Evolutionary conservation across 2,797 vertebrate genomes (phyloP).

Genomic region (Phylloscopus collybita): DNA sequence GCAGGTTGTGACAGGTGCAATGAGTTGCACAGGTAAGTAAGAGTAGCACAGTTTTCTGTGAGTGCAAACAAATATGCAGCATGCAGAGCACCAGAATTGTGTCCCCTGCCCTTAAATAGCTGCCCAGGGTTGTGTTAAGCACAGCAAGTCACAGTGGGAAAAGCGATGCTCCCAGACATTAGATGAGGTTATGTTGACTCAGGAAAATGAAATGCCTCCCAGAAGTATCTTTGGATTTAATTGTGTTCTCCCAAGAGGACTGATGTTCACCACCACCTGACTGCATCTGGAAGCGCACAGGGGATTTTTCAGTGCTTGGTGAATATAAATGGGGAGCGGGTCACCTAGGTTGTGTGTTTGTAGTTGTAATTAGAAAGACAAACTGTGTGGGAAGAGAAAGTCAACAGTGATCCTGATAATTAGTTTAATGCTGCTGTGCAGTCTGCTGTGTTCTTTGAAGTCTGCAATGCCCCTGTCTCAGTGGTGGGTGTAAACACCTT

Average conservation of each 20-base stretch:
- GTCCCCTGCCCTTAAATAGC: not conserved
- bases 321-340: not conserved
- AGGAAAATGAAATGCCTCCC: constrained; percentile 9
- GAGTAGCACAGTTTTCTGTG: not conserved
- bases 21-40: not conserved
- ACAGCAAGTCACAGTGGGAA: not conserved
- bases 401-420: constrained; percentile 19
- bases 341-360: not conserved
- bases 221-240: not conserved
- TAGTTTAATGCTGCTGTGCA: not conserved
- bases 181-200: not conserved
- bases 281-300: not conserved
- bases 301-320: not conserved
- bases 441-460: not conserved
- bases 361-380: constrained; percentile 40
- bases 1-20: not conserved
- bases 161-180: not conserved
- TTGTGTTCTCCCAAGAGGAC: constrained; percentile 6
- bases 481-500: not conserved
- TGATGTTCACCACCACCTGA: not conserved
- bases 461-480: not conserved
- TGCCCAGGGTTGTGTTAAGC: not conserved
- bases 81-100: not conserved
- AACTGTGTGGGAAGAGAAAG: constrained; percentile 9
- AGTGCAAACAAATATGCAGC: not conserved